Percentiles rank a stretch among this genome's conserved stretches.
These are phyloP conservation scores for Caenorhabditis auriculariae DNA, from an alignment of 2,888 invertebrate genomes.

Conservation along the genomic window DNA sequence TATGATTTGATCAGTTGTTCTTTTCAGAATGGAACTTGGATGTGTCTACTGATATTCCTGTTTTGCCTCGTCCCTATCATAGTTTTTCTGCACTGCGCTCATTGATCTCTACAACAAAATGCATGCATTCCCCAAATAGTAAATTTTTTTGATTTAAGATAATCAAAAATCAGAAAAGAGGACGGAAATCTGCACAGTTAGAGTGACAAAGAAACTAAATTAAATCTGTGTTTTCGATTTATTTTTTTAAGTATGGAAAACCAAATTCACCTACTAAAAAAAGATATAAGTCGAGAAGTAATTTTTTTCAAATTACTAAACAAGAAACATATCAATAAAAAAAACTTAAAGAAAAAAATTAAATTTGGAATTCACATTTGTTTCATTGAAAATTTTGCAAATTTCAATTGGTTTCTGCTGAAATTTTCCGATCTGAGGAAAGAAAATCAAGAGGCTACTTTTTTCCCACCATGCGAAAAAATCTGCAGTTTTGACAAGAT, in stretches of 20 bases:
- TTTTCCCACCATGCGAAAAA: background rate
- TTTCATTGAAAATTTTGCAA: background rate
- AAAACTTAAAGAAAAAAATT: background rate
- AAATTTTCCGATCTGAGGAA: too few relatives aligned
- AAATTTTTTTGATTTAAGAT: constrained; percentile 31
- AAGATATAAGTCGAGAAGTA: too few relatives aligned
- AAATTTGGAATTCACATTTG: background rate
- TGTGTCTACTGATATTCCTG: constrained; percentile 65
- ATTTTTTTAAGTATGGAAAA: background rate
- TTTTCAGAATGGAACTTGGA: constrained; percentile 67
- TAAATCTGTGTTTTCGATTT: background rate
- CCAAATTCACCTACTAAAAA: background rate
- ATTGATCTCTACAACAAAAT: constrained; percentile 65
- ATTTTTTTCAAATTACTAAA: too few relatives aligned
- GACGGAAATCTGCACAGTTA: too few relatives aligned
- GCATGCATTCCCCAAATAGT: constrained; percentile 61
- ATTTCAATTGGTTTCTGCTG: background rate
- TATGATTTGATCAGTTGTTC: background rate
- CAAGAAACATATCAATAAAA: too few relatives aligned
- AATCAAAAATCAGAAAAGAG: too few relatives aligned
- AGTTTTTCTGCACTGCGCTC: constrained; percentile 64
- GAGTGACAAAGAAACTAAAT: background rate
- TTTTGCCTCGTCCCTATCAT: constrained; percentile 65
- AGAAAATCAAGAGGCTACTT: too few relatives aligned
- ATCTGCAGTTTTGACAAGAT: too few relatives aligned